These are phyloP conservation scores for Aspidapion aeneum DNA, from an alignment of 2,888 invertebrate species.

Conservation along the genomic window DNA sequence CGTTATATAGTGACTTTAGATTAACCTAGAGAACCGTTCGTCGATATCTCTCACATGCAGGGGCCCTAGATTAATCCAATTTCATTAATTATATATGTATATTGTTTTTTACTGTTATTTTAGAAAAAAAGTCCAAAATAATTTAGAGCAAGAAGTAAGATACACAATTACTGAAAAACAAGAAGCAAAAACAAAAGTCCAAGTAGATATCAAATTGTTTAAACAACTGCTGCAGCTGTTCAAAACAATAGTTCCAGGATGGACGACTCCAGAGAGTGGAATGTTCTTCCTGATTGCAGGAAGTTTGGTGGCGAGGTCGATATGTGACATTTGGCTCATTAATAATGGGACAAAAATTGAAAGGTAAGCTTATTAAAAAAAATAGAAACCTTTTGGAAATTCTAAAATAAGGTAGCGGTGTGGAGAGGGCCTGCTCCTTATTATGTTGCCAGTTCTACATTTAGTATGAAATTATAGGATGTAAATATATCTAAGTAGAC, in stretches of 20 bases:
- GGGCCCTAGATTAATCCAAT: too few relatives aligned
- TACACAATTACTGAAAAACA: constrained; percentile 74
- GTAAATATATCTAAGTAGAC: too few relatives aligned
- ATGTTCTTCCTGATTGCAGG: constrained; percentile 71
- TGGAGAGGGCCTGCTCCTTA: too few relatives aligned
- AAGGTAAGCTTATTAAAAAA: constrained; percentile 54
- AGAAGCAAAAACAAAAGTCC: constrained; percentile 61
- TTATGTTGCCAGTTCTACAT: too few relatives aligned
- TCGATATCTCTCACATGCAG: too few relatives aligned
- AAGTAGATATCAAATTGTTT: constrained; percentile 73
- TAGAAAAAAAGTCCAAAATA: constrained; percentile 50
- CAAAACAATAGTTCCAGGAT: constrained; percentile 75
- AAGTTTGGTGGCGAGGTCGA: constrained; percentile 81
- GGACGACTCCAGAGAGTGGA: constrained; percentile 73
- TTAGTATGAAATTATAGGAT: too few relatives aligned
- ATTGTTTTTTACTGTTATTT: too few relatives aligned
- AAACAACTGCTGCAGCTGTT: constrained; percentile 65
- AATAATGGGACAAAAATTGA: constrained; percentile 91
- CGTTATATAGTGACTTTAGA: too few relatives aligned
- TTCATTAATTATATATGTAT: too few relatives aligned
- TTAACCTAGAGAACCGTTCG: too few relatives aligned
- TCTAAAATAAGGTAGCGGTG: too few relatives aligned
- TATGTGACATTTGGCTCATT: constrained; percentile 98
- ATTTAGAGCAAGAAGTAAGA: constrained; percentile 69
- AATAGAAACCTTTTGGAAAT: neutral